Evolutionary conservation across 2,113 vertebrate genomes (phyloP).

Genomic region (Notarius lentiginosus): DNA sequence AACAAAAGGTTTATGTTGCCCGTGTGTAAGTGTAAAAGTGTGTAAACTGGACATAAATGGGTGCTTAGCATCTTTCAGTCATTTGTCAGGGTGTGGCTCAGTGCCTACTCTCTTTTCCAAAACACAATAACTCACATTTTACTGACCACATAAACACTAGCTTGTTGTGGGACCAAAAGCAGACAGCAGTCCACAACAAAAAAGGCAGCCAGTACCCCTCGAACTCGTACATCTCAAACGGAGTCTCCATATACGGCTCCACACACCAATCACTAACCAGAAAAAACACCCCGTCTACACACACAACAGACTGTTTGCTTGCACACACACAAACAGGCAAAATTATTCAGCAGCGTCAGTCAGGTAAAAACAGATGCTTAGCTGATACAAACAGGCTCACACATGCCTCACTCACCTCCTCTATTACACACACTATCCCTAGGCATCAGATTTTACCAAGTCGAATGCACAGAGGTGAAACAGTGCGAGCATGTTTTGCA

Average conservation of each 20-base stretch:
- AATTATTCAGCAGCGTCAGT: slow-evolving; percentile 23
- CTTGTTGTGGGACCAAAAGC: slow-evolving; percentile 36
- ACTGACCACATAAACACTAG: slow-evolving; percentile 42
- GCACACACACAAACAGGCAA: neutral
- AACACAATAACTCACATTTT: slow-evolving; percentile 12
- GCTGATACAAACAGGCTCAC: slow-evolving; percentile 47
- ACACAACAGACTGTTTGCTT: slow-evolving; percentile 32
- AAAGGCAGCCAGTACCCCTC: slow-evolving; percentile 2
- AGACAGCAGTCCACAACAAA: slow-evolving; percentile 52
- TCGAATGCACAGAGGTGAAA: neutral
- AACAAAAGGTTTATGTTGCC: slow-evolving; percentile 49
- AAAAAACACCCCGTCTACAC: slow-evolving; percentile 11
- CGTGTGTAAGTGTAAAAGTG: slow-evolving; percentile 18
- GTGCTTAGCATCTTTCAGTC: slow-evolving; percentile 57
- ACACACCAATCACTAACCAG: slow-evolving; percentile 23
- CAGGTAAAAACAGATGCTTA: slow-evolving; percentile 47
- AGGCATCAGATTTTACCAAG: slow-evolving; percentile 28
- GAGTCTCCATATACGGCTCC: slow-evolving; percentile 29
- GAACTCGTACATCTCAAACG: slow-evolving; percentile 22
- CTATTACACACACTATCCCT: slow-evolving; percentile 29
- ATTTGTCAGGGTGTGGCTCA: slow-evolving; percentile 45
- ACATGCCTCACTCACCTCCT: slow-evolving; percentile 43
- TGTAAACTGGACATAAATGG: neutral
- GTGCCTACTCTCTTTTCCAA: slow-evolving; percentile 11
- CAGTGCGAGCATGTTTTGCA: neutral